Base-by-base conservation (phyloP, 2,888 invertebrate genomes). In the Bellardia pandia region DNA sequence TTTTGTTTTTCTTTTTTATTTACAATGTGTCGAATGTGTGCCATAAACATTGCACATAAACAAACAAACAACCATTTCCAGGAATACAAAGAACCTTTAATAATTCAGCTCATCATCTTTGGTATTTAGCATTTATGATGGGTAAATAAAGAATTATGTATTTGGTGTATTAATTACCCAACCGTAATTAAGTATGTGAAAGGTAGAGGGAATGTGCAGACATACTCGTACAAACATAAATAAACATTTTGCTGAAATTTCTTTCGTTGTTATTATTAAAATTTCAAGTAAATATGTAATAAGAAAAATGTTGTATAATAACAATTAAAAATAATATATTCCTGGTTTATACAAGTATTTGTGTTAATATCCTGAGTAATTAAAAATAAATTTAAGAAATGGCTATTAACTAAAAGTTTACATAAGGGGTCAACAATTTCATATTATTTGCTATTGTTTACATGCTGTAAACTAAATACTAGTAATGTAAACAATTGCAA, bases 141-240 rank as follows among this genome's bases (percentile, higher is more conserved):
- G 23, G 2, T 74, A 66, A 74, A 74, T 30, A 74, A 74, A 64
- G 56, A 66, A 51, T 51, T 66, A 58, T 81, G 66, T 58, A 74
- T 74, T 51, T 48, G 40, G n/a, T 62, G 48, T 58, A 74, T 81
- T 81, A 81, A 81, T 74, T 81, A 74, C 30, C 30, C 64, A 48
- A 13, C 33, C 40, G 42, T 53, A 72, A 72, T 48, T 71, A 74
- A 53, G n/a, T 74, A 48, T 60, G 60, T 51, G 69, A 71, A 62
- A 62, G 33, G 48, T 60, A 69, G 14, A 69, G 14, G 23, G 23
- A 23, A 23, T 23, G 23, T 23, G 23, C 23, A 23, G 23, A 23
- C 23, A 23, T 23, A 23, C 23, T 23, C 23, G 23, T 23, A 23
- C 23, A 23, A 1, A 23, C 23, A 23, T 23, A 23, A 23, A 23